phyloP scores from a whole-genome alignment of 2,888 invertebrate species.

The Drosophila pegasa region DNA sequence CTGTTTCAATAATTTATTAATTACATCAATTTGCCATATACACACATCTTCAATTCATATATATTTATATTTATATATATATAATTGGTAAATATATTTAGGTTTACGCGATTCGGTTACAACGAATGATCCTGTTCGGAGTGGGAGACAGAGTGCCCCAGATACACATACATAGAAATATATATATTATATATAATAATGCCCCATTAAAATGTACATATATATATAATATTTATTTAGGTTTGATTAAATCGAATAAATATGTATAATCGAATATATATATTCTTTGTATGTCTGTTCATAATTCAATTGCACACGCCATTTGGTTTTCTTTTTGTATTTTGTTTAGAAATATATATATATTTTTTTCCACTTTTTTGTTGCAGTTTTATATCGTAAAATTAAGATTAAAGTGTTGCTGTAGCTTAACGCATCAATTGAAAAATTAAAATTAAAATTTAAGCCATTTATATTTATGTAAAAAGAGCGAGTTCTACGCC shows the following conservation, averaged over 20 bases:
- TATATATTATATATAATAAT: slow-evolving; percentile 36
- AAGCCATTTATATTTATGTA: slow-evolving; percentile 6
- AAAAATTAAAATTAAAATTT: slow-evolving; percentile 34
- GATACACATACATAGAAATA: slow-evolving; percentile 32
- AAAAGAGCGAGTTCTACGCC: slow-evolving; percentile 8
- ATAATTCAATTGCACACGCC: slow-evolving; percentile 58
- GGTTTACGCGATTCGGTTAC: slow-evolving; percentile 40
- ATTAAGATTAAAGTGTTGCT: slow-evolving; percentile 46
- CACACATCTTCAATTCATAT: slow-evolving; percentile 1
- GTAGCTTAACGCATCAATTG: slow-evolving; percentile 48
- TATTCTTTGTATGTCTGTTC: slow-evolving; percentile 39
- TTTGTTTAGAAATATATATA: slow-evolving; percentile 20
- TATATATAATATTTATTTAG: slow-evolving; percentile 45
- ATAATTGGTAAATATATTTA: slow-evolving; percentile 24
- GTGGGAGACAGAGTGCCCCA: slow-evolving; percentile 39
- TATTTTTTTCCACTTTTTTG: slow-evolving; percentile 27
- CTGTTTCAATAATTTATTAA: slow-evolving; percentile 51
- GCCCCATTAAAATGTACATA: slow-evolving; percentile 65
- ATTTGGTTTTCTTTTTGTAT: slow-evolving; percentile 17
- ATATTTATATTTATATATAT: slow-evolving; percentile 8
- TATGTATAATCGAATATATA: slow-evolving; percentile 54
- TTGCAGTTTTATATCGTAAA: slow-evolving; percentile 36
- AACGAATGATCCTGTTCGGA: slow-evolving; percentile 49
- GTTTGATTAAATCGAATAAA: slow-evolving; percentile 64
- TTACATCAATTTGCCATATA: slow-evolving; percentile 47